A percentile compares a stretch with the other conserved stretches of the same genome.
These are phyloP conservation scores for Syncerus caffer DNA, from an alignment of 2,797 vertebrate genomes.

Conservation along the genomic window DNA sequence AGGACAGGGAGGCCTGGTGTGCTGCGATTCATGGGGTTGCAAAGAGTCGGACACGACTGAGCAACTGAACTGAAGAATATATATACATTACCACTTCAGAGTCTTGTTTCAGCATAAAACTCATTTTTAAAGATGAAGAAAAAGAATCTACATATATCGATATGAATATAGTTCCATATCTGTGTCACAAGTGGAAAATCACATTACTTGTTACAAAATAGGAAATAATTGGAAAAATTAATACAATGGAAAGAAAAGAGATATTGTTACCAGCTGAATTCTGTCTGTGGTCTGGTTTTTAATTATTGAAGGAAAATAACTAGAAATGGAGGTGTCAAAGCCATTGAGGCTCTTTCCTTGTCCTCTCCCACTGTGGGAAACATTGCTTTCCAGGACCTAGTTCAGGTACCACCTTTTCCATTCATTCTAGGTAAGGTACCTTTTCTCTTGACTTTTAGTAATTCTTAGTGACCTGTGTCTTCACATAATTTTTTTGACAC, in stretches of 20 bases:
- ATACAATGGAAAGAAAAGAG: neutral
- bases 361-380: neutral
- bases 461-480: neutral
- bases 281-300: neutral
- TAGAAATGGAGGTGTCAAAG: neutral
- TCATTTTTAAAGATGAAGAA: neutral
- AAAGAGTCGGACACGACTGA: no score
- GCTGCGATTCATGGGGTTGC: no score
- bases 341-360: neutral
- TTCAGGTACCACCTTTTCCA: neutral
- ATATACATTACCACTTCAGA: neutral
- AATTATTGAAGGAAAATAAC: neutral
- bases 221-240: neutral
- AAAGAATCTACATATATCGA: neutral
- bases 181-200: neutral
- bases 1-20: no score
- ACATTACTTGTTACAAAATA: neutral
- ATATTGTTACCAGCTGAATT: neutral
- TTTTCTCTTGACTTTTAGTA: neutral
- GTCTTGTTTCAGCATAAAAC: neutral
- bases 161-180: neutral
- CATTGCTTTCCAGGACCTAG: neutral
- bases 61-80: neutral
- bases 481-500: neutral
- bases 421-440: neutral